Evolutionary conservation across 1,140 invertebrate species (phyloP).

Genomic region (Holcopasites calliopsidis): DNA sequence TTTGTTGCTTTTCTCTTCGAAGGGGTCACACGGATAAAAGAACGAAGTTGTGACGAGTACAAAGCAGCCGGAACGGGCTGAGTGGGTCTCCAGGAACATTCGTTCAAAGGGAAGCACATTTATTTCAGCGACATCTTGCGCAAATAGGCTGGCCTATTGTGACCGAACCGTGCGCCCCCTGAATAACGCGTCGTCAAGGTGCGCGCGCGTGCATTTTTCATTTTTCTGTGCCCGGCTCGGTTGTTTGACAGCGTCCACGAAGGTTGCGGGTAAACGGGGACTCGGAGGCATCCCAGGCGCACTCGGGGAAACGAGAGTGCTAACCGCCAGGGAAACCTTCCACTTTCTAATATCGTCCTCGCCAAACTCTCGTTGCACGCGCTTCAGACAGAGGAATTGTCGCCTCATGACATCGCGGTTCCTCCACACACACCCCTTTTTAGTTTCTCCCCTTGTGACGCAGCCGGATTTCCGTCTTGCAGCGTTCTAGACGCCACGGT

Average conservation of each 20-base stretch:
- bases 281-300: neutral
- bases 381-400: slow-evolving; percentile 30
- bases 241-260: neutral
- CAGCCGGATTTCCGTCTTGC: slow-evolving; percentile 20
- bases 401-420: slow-evolving; percentile 25
- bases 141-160: slow-evolving; percentile 45
- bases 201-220: neutral
- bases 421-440: neutral
- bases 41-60: slow-evolving; percentile 16
- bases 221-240: neutral
- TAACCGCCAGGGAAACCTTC: neutral
- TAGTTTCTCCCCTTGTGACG: neutral
- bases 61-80: slow-evolving; percentile 16
- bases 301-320: neutral
- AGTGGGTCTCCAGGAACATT: slow-evolving; percentile 27
- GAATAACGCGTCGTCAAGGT: neutral
- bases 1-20: slow-evolving; percentile 27
- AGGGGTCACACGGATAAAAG: neutral
- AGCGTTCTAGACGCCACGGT: neutral
- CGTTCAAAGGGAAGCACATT: slow-evolving; percentile 48
- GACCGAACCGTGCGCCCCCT: neutral
- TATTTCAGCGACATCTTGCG: slow-evolving; percentile 59
- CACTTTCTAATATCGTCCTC: neutral
- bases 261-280: neutral
- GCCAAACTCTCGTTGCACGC: neutral